Conservation (phyloP, 1,140 invertebrate genomes). For the Aphis gossypii region DNA sequence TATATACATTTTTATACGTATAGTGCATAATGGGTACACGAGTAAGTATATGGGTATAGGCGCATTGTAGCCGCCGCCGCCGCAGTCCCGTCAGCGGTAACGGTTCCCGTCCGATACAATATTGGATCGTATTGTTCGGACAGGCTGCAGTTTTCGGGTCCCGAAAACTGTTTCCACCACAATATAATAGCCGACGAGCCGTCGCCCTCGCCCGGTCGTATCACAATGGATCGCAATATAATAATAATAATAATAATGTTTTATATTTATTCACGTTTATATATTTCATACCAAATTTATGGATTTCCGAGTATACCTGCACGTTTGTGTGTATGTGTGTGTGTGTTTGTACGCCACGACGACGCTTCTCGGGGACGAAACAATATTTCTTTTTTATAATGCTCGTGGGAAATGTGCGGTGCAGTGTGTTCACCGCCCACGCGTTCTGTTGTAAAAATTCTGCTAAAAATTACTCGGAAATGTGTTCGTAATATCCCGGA, state of each 20-base stretch:
- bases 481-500: neutral
- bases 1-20: neutral
- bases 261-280: constrained; percentile 29
- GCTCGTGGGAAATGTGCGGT: neutral
- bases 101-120: constrained; percentile 7
- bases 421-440: neutral
- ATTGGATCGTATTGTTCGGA: neutral
- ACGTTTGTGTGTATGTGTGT: neutral
- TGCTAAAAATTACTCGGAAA: neutral
- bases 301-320: neutral
- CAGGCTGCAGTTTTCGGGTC: neutral
- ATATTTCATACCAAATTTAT: constrained; percentile 9
- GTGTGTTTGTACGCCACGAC: neutral
- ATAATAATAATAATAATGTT: neutral
- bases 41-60: neutral
- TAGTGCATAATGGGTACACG: neutral
- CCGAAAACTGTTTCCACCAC: constrained; percentile 21
- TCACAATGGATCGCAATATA: neutral
- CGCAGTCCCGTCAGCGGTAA: neutral
- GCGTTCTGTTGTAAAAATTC: constrained; percentile 2
- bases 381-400: constrained; percentile 16
- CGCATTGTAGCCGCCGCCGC: neutral
- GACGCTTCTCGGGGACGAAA: neutral
- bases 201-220: neutral
- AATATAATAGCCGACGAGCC: constrained; percentile 23